Evolutionary conservation across 2,113 vertebrate species (phyloP).

Genomic region (Desmodus rotundus): DNA sequence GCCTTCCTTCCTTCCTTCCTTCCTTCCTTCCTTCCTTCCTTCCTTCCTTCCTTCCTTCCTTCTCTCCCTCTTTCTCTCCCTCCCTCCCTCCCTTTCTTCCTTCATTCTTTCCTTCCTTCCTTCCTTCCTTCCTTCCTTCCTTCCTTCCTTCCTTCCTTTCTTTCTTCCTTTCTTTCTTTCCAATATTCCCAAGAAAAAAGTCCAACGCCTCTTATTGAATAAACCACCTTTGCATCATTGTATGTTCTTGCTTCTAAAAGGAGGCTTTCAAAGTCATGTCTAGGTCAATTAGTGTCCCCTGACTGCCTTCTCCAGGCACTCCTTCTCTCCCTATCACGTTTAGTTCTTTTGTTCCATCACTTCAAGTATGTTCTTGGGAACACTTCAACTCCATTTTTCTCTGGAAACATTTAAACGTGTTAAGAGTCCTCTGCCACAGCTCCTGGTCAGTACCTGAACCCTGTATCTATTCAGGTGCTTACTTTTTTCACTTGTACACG

Average conservation of each 20-base stretch:
- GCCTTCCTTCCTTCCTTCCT: no score
- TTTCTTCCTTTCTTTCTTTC: background rate
- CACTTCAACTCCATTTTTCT: background rate
- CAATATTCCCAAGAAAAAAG: background rate
- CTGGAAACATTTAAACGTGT: background rate
- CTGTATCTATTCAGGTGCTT: background rate
- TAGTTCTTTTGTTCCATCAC: background rate
- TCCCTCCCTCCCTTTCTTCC: no score
- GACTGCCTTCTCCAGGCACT: background rate
- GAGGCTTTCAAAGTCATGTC: background rate
- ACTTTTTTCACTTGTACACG: background rate
- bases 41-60: background rate
- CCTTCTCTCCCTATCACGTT: background rate
- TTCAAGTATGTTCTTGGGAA: background rate
- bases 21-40: no score
- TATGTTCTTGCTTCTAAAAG: background rate
- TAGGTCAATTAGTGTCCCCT: background rate
- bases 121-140: background rate
- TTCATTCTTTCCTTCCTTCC: background rate
- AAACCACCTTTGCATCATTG: background rate
- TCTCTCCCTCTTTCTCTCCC: no score
- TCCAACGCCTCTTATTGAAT: background rate
- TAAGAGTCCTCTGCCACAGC: background rate
- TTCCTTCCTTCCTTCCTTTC: background rate
- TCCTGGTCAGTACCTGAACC: background rate